These are phyloP conservation scores for Nansenia antarctica DNA, from an alignment of 2,113 vertebrate genomes.

Conservation along the genomic window DNA sequence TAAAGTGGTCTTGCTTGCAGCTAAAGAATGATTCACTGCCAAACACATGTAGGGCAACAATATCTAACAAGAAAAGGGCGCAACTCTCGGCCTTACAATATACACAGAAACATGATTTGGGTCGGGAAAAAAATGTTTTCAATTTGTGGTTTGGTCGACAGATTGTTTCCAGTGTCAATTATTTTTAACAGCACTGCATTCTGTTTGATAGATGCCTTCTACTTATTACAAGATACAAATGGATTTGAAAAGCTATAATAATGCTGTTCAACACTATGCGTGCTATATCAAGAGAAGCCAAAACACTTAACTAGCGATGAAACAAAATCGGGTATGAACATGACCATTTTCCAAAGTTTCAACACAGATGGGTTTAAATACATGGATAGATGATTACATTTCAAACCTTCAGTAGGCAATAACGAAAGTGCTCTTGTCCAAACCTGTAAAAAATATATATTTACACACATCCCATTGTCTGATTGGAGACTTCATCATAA, in stretches of 20 bases:
- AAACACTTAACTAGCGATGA: constrained; percentile 67
- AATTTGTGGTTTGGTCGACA: constrained; percentile 34
- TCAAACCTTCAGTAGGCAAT: constrained; percentile 65
- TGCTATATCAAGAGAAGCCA: constrained; percentile 73
- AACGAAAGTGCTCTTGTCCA: constrained; percentile 79
- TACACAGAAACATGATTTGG: constrained; percentile 48
- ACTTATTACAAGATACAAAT: constrained; percentile 74
- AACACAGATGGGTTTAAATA: constrained; percentile 73
- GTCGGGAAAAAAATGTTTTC: constrained; percentile 28
- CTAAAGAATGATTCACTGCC: constrained; percentile 30
- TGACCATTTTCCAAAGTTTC: constrained; percentile 55
- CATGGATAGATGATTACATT: constrained; percentile 69
- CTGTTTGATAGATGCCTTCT: constrained; percentile 52
- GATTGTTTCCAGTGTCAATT: constrained; percentile 35
- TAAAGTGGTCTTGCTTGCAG: constrained; percentile 29
- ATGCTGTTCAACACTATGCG: constrained; percentile 74
- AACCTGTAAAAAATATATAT: constrained; percentile 83
- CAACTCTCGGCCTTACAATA: constrained; percentile 47
- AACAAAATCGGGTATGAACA: constrained; percentile 61
- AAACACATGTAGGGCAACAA: constrained; percentile 50
- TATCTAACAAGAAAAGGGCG: too few relatives aligned
- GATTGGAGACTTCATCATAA: constrained; percentile 54
- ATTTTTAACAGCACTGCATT: constrained; percentile 52
- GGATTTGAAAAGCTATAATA: constrained; percentile 67
- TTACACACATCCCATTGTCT: constrained; percentile 65